Conservation (phyloP, 2,797 vertebrate species). For the Alouatta caraya region DNA sequence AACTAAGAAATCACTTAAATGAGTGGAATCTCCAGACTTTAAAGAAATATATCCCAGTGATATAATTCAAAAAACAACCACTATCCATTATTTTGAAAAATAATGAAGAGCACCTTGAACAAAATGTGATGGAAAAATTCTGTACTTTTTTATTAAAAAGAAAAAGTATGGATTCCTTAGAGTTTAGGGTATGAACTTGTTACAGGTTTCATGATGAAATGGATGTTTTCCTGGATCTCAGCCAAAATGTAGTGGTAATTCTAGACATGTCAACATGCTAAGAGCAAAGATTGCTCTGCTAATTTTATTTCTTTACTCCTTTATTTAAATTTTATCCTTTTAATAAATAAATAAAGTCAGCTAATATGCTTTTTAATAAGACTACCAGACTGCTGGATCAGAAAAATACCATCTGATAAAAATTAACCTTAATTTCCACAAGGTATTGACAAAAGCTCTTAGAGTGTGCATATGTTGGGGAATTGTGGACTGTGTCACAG, state of each 20-base stretch:
- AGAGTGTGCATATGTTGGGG: neutral
- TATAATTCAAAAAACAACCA: neutral
- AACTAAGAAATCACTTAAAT: neutral
- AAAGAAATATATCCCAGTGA: neutral
- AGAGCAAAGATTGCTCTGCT: neutral
- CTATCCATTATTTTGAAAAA: neutral
- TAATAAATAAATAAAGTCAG: constrained; percentile 1
- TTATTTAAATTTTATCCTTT: constrained; percentile 44
- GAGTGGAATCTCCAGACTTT: neutral
- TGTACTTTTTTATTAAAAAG: neutral
- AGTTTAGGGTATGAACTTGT: neutral
- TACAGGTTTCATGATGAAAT: neutral
- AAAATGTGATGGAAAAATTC: neutral
- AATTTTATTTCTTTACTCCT: neutral
- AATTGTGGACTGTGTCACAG: neutral
- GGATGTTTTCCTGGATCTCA: neutral
- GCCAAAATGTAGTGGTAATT: neutral
- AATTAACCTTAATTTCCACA: constrained; percentile 44
- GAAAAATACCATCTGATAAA: constrained; percentile 32
- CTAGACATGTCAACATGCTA: neutral
- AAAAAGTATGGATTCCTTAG: neutral
- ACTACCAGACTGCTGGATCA: neutral
- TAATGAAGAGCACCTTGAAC: neutral
- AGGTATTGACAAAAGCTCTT: neutral
- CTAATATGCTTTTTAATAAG: constrained; percentile 30